phyloP scores from a whole-genome alignment of 2,888 invertebrate species.

The Xylophagus ater region DNA sequence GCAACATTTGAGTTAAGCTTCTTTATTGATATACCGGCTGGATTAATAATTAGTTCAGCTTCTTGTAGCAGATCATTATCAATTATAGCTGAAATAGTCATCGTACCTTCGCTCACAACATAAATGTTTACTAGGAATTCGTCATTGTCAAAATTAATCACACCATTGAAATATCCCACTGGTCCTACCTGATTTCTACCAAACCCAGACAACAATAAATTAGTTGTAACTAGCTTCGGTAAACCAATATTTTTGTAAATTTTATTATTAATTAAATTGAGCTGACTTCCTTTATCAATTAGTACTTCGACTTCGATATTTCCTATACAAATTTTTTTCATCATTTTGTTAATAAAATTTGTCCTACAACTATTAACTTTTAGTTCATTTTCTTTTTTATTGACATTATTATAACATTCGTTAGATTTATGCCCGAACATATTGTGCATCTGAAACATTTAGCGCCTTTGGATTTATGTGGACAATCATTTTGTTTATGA shows the following conservation, averaged over 20 bases:
- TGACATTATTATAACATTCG: background rate
- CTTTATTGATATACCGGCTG: slow-evolving; percentile 6
- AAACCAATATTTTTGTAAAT: background rate
- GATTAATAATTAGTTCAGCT: slow-evolving; percentile 10
- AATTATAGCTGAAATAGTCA: slow-evolving; percentile 1
- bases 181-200: no score
- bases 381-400: background rate
- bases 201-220: no score
- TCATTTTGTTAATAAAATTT: no score
- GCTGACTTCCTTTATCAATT: background rate
- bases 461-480: slow-evolving; percentile 2
- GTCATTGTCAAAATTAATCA: no score
- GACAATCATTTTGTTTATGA: background rate
- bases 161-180: no score
- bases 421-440: slow-evolving; percentile 1
- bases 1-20: background rate
- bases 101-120: no score
- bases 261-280: background rate
- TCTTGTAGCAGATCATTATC: slow-evolving; percentile 5
- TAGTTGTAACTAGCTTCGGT: background rate
- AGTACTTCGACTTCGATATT: background rate
- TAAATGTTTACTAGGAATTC: no score
- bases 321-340: background rate
- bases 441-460: slow-evolving; percentile 6
- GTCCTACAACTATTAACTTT: background rate